Evolutionary conservation across 2,797 vertebrate genomes (phyloP).

Genomic region (Sebastes hubbsi): DNA sequence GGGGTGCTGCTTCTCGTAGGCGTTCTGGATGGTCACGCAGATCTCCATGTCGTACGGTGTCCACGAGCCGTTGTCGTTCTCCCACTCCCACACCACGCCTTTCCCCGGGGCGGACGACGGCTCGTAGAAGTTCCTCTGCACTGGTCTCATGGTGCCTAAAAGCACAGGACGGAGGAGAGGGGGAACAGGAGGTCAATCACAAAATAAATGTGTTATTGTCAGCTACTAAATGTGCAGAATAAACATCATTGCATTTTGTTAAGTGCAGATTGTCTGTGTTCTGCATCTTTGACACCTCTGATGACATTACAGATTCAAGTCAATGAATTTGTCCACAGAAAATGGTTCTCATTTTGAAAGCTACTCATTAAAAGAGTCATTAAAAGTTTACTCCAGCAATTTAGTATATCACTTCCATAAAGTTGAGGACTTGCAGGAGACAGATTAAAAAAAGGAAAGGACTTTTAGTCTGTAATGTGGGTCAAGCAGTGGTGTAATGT

Average conservation of each 20-base stretch:
- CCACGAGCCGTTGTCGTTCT: conserved; percentile 93
- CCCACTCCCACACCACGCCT: conserved; percentile 98
- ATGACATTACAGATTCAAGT: not conserved
- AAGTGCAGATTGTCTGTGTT: not conserved
- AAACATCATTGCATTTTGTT: not conserved
- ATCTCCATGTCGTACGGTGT: conserved; percentile 98
- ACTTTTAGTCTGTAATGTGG: not conserved
- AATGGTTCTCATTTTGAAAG: not conserved
- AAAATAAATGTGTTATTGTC: not conserved
- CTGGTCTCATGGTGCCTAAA: conserved; percentile 94
- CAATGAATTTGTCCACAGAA: not conserved
- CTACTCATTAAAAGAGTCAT: not conserved
- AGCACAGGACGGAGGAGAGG: conserved; percentile 23
- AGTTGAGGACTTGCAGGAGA: not conserved
- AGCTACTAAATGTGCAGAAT: not conserved
- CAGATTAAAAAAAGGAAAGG: not conserved
- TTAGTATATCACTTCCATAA: not conserved
- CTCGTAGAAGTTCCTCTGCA: conserved; percentile 95
- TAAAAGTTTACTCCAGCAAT: not conserved
- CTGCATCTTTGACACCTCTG: not conserved
- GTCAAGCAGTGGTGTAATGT: not conserved
- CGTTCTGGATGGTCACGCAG: conserved; percentile 97
- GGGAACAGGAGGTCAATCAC: not conserved
- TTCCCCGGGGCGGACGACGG: conserved; percentile 95
- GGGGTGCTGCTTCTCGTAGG: conserved; percentile 98